Conservation (phyloP, 2,113 vertebrate genomes). For the Oreochromis spilurus region DNA sequence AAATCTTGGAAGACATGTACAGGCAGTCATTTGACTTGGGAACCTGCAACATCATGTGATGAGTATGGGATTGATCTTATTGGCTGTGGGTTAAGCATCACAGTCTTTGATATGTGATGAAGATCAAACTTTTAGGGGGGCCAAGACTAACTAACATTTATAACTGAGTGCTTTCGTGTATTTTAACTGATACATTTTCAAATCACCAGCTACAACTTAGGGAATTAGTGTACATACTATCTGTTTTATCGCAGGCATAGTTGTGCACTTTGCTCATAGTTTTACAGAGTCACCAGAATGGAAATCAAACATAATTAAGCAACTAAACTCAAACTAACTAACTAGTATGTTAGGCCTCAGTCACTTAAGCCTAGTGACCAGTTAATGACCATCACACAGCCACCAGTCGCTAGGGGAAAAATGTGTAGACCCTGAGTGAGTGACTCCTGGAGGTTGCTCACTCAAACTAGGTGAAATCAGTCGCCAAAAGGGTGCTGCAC, state of each 20-base stretch:
- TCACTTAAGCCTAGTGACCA: neutral
- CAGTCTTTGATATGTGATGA: neutral
- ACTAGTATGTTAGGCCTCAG: neutral
- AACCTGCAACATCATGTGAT: neutral
- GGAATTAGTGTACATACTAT: neutral
- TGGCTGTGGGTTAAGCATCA: neutral
- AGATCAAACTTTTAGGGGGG: neutral
- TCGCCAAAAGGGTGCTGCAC: neutral
- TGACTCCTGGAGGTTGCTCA: neutral
- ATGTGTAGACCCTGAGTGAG: neutral
- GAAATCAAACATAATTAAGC: neutral
- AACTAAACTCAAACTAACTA: neutral
- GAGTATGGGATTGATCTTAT: neutral
- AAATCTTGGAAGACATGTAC: conserved; percentile 9
- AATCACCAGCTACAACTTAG: neutral
- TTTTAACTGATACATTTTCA: neutral
- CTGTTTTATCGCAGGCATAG: neutral
- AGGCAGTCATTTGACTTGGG: neutral
- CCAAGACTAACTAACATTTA: neutral
- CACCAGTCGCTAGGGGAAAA: neutral
- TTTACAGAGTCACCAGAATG: neutral
- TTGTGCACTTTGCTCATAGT: neutral
- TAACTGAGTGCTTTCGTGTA: neutral
- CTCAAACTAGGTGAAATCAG: neutral
- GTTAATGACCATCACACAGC: neutral